Base-by-base conservation (phyloP, 2,113 vertebrate species). In the Stegastes partitus region DNA sequence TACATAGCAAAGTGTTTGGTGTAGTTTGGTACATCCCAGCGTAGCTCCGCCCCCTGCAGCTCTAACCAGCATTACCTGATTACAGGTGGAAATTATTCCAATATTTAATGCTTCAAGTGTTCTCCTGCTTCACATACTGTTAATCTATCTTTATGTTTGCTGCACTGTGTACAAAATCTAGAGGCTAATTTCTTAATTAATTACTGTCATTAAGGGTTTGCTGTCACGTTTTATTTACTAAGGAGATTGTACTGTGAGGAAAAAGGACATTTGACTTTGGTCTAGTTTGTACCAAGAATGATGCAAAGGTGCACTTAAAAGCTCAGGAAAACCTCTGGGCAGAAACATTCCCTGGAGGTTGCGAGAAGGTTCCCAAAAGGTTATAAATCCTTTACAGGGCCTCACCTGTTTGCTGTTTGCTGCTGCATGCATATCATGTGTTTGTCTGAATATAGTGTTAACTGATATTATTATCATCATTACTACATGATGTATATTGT, bases 241-340 rank as follows among this genome's bases (percentile, higher is more conserved):
- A 34, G 31, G 8, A 34, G 8, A 34, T 34, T 34, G 8, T 10
- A 34, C 31, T 34, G 2, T 34, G 10, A 34, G 10, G 7, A 9
- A 6, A 31, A 31, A 31, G 5, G 5, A 9, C n/a, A 34, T 34
- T 34, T 34, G 1, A 9, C 1, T 42, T 57, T 42, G 14, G 12
- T 53, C 12, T 0, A 10, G 11, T 44, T 0, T 0, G 15, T 65
- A 59, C 28, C 53, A 23, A 21, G 51, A 62, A 58, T 4, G 1
- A 18, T 53, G 18, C 5, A 16, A 2, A 25, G 47, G 34, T 37
- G n/a, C 16, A 51, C 18, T 47, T 50, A 51, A 37, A 51, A 28
- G 11, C 67, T 71, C 28, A 54, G 31, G n/a, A 14, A 42, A 76
- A 68, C 67, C 59, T 59, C 23, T 2, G 54, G 31, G 50, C 53